phyloP scores from a whole-genome alignment of 2,888 invertebrate species.

The Rhyacophila evoluta region DNA sequence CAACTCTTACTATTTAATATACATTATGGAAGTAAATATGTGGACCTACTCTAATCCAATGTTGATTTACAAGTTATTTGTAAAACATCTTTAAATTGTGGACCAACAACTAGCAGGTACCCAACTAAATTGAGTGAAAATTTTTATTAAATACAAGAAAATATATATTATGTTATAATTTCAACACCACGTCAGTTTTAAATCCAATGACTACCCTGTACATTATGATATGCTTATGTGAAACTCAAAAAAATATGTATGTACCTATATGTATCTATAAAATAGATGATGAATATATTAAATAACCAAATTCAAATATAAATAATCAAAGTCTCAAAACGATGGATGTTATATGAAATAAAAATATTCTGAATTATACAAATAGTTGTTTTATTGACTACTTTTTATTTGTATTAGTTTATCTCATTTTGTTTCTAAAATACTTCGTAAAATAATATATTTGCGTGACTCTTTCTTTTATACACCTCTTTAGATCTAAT shows the following conservation, averaged over 20 bases:
- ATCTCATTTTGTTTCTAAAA: too few relatives aligned
- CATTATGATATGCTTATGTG: background rate
- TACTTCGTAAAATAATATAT: too few relatives aligned
- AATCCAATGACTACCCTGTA: background rate
- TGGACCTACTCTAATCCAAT: too few relatives aligned
- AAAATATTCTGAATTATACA: conserved; percentile 29
- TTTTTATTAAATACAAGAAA: background rate
- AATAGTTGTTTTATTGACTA: background rate
- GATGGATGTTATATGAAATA: conserved; percentile 41
- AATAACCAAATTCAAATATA: conserved; percentile 23
- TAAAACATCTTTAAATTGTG: too few relatives aligned
- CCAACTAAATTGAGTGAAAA: background rate
- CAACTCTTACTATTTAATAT: too few relatives aligned
- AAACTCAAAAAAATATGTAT: conserved; percentile 6
- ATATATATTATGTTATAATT: background rate
- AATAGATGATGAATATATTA: conserved; percentile 5
- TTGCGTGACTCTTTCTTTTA: too few relatives aligned
- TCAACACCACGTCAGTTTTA: background rate
- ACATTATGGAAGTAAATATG: too few relatives aligned
- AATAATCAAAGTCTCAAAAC: conserved; percentile 28
- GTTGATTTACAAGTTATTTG: too few relatives aligned
- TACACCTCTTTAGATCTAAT: too few relatives aligned
- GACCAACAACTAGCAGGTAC: too few relatives aligned
- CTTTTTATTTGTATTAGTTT: too few relatives aligned
- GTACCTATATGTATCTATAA: conserved; percentile 7